Conservation (phyloP, 2,888 invertebrate species). For the Hydrotaea cyrtoneurina region DNA sequence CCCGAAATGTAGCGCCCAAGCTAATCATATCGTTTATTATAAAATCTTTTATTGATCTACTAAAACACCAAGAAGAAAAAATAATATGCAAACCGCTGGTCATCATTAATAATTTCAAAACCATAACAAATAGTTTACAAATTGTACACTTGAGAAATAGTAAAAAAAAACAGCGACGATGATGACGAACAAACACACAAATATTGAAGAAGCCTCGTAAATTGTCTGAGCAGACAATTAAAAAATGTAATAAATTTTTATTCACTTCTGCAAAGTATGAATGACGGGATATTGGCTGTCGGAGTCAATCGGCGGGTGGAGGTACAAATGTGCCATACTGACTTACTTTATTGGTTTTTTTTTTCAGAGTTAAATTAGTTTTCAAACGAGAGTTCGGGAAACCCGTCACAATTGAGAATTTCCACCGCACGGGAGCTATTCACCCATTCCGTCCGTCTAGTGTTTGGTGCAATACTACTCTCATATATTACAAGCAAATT, state of each 20-base stretch:
- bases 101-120: conserved; percentile 27
- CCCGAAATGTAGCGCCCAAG: too few species aligned
- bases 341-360: conserved; percentile 37
- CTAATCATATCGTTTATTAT: too few species aligned
- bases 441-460: background rate
- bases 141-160: conserved; percentile 30
- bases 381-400: conserved; percentile 17
- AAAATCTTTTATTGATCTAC: too few species aligned
- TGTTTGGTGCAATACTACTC: too few species aligned
- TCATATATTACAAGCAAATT: background rate
- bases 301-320: background rate
- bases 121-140: conserved; percentile 40
- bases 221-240: conserved; percentile 39
- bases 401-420: conserved; percentile 23
- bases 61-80: too few species aligned
- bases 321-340: conserved; percentile 36
- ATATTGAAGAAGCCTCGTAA: conserved; percentile 18
- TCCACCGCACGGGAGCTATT: background rate
- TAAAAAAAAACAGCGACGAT: too few species aligned
- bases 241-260: conserved; percentile 51
- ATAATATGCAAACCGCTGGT: background rate
- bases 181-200: background rate
- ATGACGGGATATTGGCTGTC: conserved; percentile 11
- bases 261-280: conserved; percentile 25
- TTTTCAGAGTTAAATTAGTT: conserved; percentile 16